Evolutionary conservation across 2,888 invertebrate genomes (phyloP), one percentile per base, ranked within the genome.

Genomic region (Nasonovia ribisnigri): DNA sequence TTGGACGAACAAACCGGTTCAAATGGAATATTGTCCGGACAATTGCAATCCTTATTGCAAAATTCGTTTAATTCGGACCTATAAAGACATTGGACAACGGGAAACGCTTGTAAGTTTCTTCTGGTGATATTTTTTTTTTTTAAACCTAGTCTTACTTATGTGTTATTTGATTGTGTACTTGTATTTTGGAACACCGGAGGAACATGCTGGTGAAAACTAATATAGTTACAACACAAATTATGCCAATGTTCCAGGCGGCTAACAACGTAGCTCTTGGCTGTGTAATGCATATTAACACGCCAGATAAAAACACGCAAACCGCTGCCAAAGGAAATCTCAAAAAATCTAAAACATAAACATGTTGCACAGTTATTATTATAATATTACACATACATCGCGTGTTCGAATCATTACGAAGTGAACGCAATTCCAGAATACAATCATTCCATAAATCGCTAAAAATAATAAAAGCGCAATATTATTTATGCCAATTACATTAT

Each of bases 1-100:
- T 96, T 96, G 94, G 96, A 96, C 4, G 97, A 96, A 95, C 97
- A 97, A 54, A 97, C 96, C 0, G 97, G 97, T 93, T 96, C 96
- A 95, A 97, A 97, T 89, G 96, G 95, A 48, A 96, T 96, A 54
- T 96, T 95, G 42, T 95, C 95, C 24, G 95, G 95, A 95, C 97
- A 97, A 43, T 96, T 95, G 95, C 97, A 97, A 84, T 96, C 95
- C 57, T 95, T 95, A 94, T 97, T 97, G 95, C 97, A 97, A 93
- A 95, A 96, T 42, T 96, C 96, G 57, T 96, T 96, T 0, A 96
- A 95, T 1, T 91, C 60, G 0, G 95, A 88, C 4, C 96, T 96
- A 93, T 29, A 51, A 0, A 20, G 26, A 77, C 16, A 67, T n/a
- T 1, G 20, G 46, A 90, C 2, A 84, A 42, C 46, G 6, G 20